Evolutionary conservation across 2,113 vertebrate species (phyloP).

Genomic region (Acinonyx jubatus): DNA sequence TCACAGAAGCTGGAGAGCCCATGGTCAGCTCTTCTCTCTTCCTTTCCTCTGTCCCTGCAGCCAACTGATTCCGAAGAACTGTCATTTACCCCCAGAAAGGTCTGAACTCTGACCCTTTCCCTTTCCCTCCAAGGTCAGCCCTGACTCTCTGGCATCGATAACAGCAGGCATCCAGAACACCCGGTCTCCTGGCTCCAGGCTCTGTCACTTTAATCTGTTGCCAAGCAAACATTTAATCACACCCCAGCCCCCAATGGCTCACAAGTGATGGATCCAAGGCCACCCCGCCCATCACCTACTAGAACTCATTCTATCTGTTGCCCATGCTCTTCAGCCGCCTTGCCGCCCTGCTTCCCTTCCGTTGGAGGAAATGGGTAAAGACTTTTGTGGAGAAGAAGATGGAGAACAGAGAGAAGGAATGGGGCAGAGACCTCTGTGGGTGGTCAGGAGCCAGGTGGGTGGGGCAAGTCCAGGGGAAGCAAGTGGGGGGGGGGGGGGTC

Average conservation of each 20-base stretch:
- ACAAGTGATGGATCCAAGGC: background rate
- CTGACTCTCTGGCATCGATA: background rate
- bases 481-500: too few species aligned
- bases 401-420: fast-evolving
- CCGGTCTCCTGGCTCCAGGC: background rate
- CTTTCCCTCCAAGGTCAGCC: background rate
- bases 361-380: background rate
- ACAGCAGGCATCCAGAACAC: background rate
- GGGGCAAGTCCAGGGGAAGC: background rate
- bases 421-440: background rate
- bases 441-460: background rate
- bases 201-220: background rate
- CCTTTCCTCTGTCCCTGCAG: background rate
- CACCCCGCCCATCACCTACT: background rate
- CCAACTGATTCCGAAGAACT: background rate
- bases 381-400: background rate
- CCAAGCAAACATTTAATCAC: background rate
- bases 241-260: background rate
- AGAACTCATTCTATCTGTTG: background rate
- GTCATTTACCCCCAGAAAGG: background rate
- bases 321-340: background rate
- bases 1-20: background rate
- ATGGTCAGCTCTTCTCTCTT: background rate
- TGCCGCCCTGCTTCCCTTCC: background rate
- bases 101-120: background rate